Percentiles rank a stretch among this genome's conserved stretches.
phyloP scores from a whole-genome alignment of 2,113 vertebrate species.

The Nerophis ophidion region DNA sequence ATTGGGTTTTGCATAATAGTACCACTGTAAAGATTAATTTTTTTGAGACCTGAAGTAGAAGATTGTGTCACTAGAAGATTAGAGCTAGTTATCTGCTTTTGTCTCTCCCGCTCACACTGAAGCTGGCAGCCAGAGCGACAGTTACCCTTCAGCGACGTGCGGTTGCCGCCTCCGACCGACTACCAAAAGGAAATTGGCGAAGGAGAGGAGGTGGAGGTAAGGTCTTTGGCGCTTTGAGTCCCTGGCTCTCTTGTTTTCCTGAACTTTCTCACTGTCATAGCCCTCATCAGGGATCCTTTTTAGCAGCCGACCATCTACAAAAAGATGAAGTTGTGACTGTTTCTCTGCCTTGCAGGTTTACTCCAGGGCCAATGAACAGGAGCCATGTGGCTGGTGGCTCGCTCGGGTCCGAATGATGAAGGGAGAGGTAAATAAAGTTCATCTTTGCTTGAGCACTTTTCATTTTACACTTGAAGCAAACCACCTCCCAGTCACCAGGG shows the following conservation, averaged over 20 bases:
- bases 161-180: constrained; percentile 82
- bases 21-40: not conserved
- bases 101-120: constrained; percentile 1
- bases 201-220: constrained; percentile 91
- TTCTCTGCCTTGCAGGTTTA: constrained; percentile 71
- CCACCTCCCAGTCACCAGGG: not conserved
- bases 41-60: not conserved
- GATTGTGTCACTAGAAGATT: not conserved
- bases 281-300: not conserved
- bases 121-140: constrained; percentile 92
- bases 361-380: constrained; percentile 87
- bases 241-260: not conserved
- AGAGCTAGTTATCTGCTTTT: not conserved
- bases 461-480: not conserved
- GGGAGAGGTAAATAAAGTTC: constrained; percentile 78
- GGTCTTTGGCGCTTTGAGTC: constrained; percentile 2
- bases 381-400: constrained; percentile 90
- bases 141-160: constrained; percentile 86
- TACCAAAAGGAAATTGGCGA: constrained; percentile 85
- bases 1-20: too few relatives aligned
- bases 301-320: not conserved
- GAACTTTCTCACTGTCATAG: not conserved
- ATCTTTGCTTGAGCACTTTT: not conserved
- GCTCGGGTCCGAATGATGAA: constrained; percentile 91
- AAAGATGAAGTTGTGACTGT: not conserved